phyloP scores from a whole-genome alignment of 2,113 vertebrate species.

The Martes martes region DNA sequence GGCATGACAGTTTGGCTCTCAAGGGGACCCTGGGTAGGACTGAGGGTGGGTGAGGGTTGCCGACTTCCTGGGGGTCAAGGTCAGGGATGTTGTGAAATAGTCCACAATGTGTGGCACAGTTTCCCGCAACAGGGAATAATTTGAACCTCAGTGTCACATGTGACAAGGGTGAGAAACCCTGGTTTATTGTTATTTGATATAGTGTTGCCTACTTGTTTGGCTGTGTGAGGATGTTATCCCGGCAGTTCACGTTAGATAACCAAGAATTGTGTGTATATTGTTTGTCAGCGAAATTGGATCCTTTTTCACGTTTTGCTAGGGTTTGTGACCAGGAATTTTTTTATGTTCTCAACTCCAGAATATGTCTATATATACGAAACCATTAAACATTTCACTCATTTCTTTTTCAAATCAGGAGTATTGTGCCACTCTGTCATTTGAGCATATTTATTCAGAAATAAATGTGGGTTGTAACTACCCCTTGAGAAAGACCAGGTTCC shows the following conservation, averaged over 20 bases:
- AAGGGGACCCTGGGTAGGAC: neutral
- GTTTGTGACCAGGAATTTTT: neutral
- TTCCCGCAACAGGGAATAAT: neutral
- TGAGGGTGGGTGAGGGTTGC: neutral
- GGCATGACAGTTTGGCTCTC: neutral
- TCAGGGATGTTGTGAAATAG: neutral
- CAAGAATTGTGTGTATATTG: constrained; percentile 52
- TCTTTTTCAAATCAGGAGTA: neutral
- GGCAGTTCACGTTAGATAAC: constrained; percentile 17
- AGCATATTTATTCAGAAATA: neutral
- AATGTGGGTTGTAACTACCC: neutral
- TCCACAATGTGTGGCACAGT: neutral
- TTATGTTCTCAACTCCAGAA: neutral
- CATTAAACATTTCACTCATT: neutral
- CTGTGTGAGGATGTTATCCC: constrained; percentile 32
- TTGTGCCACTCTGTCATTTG: neutral
- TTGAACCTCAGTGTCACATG: neutral
- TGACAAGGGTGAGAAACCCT: neutral
- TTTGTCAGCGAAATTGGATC: neutral
- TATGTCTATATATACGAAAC: neutral
- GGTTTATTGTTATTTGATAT: neutral
- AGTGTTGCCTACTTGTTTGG: neutral
- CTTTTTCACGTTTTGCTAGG: neutral
- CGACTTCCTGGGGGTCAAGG: neutral
- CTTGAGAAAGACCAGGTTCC: neutral